Conservation (phyloP, 1,140 invertebrate species). For the Drosophila kanapiae region DNA sequence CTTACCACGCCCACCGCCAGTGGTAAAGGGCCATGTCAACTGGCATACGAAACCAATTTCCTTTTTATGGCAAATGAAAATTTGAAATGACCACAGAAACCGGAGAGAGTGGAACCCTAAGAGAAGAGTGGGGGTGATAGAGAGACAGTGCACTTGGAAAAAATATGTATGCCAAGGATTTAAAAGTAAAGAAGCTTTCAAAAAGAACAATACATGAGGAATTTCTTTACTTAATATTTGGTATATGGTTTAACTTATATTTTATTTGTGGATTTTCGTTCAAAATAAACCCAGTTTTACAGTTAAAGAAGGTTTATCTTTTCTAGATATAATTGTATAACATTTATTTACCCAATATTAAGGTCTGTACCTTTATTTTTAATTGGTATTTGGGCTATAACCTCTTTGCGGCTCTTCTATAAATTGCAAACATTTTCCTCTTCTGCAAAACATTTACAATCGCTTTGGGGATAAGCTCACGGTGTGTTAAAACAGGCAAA, state of each 20-base stretch:
- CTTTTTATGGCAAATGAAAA: conserved; percentile 84
- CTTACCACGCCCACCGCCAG: conserved; percentile 11
- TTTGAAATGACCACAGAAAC: conserved; percentile 82
- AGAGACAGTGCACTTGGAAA: conserved; percentile 2
- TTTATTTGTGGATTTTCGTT: too few relatives aligned
- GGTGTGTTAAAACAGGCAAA: background rate
- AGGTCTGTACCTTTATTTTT: background rate
- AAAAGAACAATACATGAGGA: background rate
- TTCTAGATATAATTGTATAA: too few relatives aligned
- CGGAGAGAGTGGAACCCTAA: conserved; percentile 4
- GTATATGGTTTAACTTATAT: too few relatives aligned
- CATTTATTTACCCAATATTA: background rate
- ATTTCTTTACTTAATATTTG: too few relatives aligned
- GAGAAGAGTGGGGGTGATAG: conserved; percentile 7
- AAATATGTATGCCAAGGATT: background rate
- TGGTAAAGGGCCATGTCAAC: conserved; percentile 57
- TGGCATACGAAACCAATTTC: conserved; percentile 81
- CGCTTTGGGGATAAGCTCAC: conserved; percentile 14
- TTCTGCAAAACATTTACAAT: background rate
- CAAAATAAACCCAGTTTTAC: background rate
- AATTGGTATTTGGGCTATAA: background rate
- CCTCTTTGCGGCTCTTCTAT: background rate
- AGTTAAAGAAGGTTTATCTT: background rate
- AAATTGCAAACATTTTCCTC: too few relatives aligned
- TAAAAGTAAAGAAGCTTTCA: background rate